Conservation (phyloP, 1,140 invertebrate species). For the Contarinia nasturtii region DNA sequence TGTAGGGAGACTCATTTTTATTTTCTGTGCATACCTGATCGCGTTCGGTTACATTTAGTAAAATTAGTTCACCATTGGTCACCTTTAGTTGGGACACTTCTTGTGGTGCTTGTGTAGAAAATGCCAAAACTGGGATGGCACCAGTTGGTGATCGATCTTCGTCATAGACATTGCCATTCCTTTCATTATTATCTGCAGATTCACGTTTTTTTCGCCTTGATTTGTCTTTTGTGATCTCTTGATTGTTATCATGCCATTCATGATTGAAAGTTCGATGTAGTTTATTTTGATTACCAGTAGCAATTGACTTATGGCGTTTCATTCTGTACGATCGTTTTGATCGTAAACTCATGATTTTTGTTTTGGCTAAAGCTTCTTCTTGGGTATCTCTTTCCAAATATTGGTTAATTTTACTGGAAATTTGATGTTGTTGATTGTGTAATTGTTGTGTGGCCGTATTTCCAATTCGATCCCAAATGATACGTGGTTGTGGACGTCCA, state of each 20-base stretch:
- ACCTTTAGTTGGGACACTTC: neutral
- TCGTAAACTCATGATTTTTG: conserved; percentile 5
- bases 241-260: neutral
- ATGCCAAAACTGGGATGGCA: neutral
- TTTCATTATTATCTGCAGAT: neutral
- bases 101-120: neutral
- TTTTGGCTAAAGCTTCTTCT: conserved; percentile 1
- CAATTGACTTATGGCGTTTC: no score
- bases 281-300: neutral
- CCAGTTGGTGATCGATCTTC: neutral
- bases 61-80: neutral
- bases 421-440: neutral
- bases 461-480: conserved; percentile 4
- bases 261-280: neutral
- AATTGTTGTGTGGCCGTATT: neutral
- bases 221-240: neutral
- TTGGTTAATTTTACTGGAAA: neutral
- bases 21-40: neutral
- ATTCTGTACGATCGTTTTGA: conserved; percentile 2
- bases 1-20: no score
- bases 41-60: neutral
- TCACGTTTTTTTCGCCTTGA: neutral
- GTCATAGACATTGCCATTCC: neutral
- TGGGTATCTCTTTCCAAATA: neutral
- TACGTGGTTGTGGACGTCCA: conserved; percentile 2